Evolutionary conservation across 2,888 invertebrate genomes (phyloP).

Genomic region (Cephus rjabovi): DNA sequence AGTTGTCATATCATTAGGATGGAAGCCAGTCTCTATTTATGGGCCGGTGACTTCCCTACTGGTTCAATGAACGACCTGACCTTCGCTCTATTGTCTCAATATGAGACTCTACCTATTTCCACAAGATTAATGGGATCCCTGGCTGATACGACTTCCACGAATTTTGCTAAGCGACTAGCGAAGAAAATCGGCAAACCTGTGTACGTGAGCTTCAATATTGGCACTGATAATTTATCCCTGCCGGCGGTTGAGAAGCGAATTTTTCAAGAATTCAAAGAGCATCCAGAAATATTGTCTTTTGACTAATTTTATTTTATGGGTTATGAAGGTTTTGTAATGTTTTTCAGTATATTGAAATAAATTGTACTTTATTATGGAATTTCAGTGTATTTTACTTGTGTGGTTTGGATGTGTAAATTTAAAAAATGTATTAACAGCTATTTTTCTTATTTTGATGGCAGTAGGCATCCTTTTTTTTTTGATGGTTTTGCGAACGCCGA

Average conservation of each 20-base stretch:
- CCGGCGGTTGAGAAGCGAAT: slow-evolving; percentile 56
- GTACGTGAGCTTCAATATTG: slow-evolving; percentile 64
- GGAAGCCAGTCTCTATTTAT: slow-evolving; percentile 60
- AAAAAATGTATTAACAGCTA: neutral
- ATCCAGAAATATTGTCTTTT: slow-evolving; percentile 47
- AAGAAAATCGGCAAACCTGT: slow-evolving; percentile 59
- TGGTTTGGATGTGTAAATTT: neutral
- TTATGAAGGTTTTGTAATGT: neutral
- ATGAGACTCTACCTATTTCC: slow-evolving; percentile 48
- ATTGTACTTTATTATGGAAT: neutral
- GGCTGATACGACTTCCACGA: slow-evolving; percentile 51
- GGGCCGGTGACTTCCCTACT: slow-evolving; percentile 57
- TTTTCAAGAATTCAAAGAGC: slow-evolving; percentile 53
- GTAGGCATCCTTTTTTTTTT: neutral
- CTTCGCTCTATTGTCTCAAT: slow-evolving; percentile 52
- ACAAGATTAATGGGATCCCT: slow-evolving; percentile 61
- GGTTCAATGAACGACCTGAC: slow-evolving; percentile 57
- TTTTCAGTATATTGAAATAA: neutral
- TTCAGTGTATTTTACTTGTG: neutral
- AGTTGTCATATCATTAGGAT: slow-evolving; percentile 59
- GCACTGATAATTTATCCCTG: slow-evolving; percentile 44
- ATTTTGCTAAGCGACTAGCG: slow-evolving; percentile 59
- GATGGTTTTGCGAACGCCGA: neutral
- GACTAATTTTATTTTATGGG: slow-evolving; percentile 14
- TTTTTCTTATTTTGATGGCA: neutral